Conservation (phyloP, 2,113 vertebrate species). For the Naja naja region DNA sequence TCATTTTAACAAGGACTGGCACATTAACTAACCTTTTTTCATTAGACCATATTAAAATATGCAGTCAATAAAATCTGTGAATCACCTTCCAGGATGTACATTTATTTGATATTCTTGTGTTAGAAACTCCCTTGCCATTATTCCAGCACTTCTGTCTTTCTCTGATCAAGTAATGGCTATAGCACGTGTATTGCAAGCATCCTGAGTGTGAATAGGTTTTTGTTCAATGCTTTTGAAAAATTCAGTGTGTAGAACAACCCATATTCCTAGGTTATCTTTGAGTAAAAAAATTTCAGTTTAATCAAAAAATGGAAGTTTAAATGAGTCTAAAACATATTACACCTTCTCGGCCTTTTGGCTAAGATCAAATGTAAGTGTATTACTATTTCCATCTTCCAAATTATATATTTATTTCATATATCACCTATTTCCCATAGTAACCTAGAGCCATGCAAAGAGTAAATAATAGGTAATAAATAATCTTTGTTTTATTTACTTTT, state of each 20-base stretch:
- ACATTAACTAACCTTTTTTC: not conserved
- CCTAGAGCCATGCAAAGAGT: not conserved
- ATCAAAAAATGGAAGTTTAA: not conserved
- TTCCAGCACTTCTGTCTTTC: not conserved
- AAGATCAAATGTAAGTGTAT: not conserved
- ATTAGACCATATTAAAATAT: not conserved
- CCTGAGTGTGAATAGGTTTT: not conserved
- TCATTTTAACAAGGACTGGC: not conserved
- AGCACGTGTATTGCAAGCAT: not conserved
- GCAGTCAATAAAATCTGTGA: slow-evolving; percentile 9
- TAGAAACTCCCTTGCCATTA: not conserved
- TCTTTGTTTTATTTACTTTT: not conserved
- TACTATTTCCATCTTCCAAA: not conserved
- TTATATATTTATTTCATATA: not conserved
- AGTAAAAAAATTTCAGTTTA: not conserved
- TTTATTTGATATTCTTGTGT: not conserved
- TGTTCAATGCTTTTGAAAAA: slow-evolving; percentile 1
- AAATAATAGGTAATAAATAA: not conserved
- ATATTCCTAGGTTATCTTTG: not conserved
- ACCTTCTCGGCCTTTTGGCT: too few relatives aligned
- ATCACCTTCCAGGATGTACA: not conserved
- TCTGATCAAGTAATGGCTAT: not conserved
- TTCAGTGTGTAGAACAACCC: not conserved
- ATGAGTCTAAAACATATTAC: not conserved
- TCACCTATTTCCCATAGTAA: not conserved